phyloP scores from a whole-genome alignment of 2,113 vertebrate species.

The Sylvia atricapilla region DNA sequence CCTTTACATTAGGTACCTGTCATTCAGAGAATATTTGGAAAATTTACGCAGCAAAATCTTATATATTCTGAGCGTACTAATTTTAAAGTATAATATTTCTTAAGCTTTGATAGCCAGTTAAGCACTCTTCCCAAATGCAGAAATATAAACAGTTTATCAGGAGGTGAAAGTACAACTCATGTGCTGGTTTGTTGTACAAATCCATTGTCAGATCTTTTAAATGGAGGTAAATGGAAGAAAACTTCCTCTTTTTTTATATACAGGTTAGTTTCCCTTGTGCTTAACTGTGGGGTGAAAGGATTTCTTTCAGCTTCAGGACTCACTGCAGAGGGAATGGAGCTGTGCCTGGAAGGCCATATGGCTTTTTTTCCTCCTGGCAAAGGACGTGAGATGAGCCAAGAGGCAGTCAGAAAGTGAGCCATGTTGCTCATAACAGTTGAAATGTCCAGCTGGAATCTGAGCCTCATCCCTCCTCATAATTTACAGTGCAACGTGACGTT shows the following conservation, averaged over 20 bases:
- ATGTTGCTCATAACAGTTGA: not conserved
- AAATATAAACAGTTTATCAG: not conserved
- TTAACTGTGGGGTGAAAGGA: not conserved
- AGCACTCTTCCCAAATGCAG: not conserved
- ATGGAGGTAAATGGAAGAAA: not conserved
- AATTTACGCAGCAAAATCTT: not conserved
- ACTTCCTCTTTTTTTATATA: not conserved
- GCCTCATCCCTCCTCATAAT: not conserved
- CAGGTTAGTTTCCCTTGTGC: not conserved
- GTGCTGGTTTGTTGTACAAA: not conserved
- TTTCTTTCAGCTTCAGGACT: not conserved
- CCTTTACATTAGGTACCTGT: not conserved
- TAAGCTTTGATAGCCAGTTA: not conserved
- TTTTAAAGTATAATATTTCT: not conserved
- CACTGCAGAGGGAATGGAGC: not conserved
- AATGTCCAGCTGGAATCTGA: constrained; percentile 32
- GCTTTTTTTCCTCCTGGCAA: not conserved
- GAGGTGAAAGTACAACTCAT: not conserved
- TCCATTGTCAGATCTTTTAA: not conserved
- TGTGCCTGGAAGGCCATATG: not conserved
- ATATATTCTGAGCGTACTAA: not conserved
- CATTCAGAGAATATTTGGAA: not conserved
- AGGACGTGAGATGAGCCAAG: not conserved
- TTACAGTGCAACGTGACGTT: not conserved
- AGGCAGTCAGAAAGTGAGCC: not conserved